Base-by-base conservation (phyloP, 1,140 invertebrate species). In the Elysia chlorotica region DNA sequence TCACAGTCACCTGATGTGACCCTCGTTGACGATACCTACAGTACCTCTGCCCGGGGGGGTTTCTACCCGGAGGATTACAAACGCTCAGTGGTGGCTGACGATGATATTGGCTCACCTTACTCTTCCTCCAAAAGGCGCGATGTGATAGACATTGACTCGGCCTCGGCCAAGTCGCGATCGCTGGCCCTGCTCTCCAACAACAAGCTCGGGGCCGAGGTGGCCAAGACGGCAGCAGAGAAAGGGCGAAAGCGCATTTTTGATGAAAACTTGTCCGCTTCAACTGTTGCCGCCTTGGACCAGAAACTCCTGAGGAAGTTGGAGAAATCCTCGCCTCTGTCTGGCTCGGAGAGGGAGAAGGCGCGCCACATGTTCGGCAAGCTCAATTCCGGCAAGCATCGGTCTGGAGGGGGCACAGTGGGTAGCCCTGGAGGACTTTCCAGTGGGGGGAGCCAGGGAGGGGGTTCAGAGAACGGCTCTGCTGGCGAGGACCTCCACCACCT, bases 401-500 rank as follows among this genome's bases (percentile, higher is more conserved):
- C n/a, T n/a, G n/a, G n/a, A n/a, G n/a, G n/a, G n/a, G n/a, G n/a
- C n/a, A n/a, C n/a, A n/a, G n/a, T n/a, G n/a, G n/a, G n/a, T n/a
- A 81, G 78, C 59, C 78, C 79, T 35, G 79, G 79, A 67, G n/a
- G n/a, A n/a, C n/a, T n/a, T n/a, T n/a, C n/a, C n/a, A 81, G 81
- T 28, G 74, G 79, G 10, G 79, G 78, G 77, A 83, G 80, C 73
- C 76, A 77, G 63, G 73, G 70, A 19, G 82, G 83, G 37, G n/a
- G n/a, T n/a, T 83, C 83, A 33, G 85, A 86, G 63, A 83, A 78
- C 41, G 82, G 82, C 33, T 82, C 82, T 21, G 53, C 82, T 19
- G 79, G 77, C 56, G 82, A 83, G 68, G 86, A 87, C 48, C 74
- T 88, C 53, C 74, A 77, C 63, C 80, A 85, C 61, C 76, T 88